Evolutionary conservation across 2,113 vertebrate species (phyloP), one percentile per base, ranked within the genome.

Genomic region (Ibidorhyncha struthersii): DNA sequence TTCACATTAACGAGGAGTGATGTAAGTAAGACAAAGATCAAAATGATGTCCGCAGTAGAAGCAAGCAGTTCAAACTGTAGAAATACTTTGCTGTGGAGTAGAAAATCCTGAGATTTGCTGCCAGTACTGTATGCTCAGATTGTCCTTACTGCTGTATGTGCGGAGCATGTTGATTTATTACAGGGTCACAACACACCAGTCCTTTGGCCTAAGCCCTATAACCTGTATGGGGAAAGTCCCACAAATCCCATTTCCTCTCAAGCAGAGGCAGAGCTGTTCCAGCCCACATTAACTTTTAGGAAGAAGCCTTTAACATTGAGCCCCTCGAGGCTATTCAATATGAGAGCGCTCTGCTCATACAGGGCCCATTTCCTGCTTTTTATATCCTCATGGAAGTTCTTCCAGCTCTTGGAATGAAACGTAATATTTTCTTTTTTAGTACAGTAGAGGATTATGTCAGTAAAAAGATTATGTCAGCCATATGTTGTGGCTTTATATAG

Each of bases 401-500:
- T 97, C 91, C 78, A 90, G 92, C 82, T 91, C 87, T 82, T 86
- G 90, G 89, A 94, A 94, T 96, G 97, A 97, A 98, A 98, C 86
- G 40, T 93, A 96, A 97, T 95, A 97, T 97, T 95, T 94, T 97
- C 95, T 91, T 97, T 97, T 97, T 97, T 90, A 95, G 94, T 88
- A 83, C 93, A 89, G 96, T 91, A 27, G 22, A 96, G 96, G 95
- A 96, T 93, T 97, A 96, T 96, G 94, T 97, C 94, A 96, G 97
- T 97, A 96, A 96, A 97, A 96, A 83, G 89, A 71, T 55, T n/a
- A n/a, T n/a, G n/a, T n/a, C n/a, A n/a, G n/a, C 94, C 94, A 95
- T 97, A 95, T 97, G 96, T 96, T 96, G 96, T 74, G 95, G 83
- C 96, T 97, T 97, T 97, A 97, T 97, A 97, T 98, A 98, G 96